These are phyloP conservation scores for Menura novaehollandiae DNA, from an alignment of 2,113 vertebrate species.

Conservation along the genomic window DNA sequence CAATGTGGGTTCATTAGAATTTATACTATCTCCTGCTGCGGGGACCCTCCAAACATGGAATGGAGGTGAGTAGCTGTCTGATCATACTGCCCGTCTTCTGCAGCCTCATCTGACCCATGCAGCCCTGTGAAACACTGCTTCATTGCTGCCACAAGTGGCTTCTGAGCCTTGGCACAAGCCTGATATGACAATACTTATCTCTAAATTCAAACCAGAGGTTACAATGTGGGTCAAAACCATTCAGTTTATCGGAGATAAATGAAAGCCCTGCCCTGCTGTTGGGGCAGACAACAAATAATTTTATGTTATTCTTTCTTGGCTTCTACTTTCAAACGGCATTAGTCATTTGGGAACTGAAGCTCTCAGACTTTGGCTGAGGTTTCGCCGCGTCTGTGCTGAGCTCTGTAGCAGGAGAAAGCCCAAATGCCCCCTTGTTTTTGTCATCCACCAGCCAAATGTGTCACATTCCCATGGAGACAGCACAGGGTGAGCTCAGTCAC, in stretches of 20 bases:
- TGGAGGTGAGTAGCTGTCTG: background rate
- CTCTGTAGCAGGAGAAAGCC: background rate
- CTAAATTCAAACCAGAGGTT: background rate
- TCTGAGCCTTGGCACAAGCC: background rate
- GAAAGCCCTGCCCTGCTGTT: background rate
- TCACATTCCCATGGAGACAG: background rate
- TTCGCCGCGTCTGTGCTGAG: background rate
- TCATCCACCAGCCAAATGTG: fast-evolving
- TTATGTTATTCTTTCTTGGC: background rate
- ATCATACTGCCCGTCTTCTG: fast-evolving
- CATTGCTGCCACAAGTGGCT: background rate
- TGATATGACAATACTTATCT: background rate
- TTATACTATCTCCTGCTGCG: fast-evolving
- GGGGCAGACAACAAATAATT: background rate
- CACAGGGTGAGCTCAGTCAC: background rate
- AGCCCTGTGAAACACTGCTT: background rate
- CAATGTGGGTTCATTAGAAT: background rate
- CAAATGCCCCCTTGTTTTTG: background rate
- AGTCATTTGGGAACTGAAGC: background rate
- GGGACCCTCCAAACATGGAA: background rate
- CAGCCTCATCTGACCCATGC: background rate
- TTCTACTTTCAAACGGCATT: background rate
- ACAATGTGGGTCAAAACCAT: background rate
- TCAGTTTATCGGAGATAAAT: background rate
- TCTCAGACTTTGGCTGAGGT: background rate